Conservation (phyloP, 2,113 vertebrate species). For the Myrmecophaga tridactyla region DNA sequence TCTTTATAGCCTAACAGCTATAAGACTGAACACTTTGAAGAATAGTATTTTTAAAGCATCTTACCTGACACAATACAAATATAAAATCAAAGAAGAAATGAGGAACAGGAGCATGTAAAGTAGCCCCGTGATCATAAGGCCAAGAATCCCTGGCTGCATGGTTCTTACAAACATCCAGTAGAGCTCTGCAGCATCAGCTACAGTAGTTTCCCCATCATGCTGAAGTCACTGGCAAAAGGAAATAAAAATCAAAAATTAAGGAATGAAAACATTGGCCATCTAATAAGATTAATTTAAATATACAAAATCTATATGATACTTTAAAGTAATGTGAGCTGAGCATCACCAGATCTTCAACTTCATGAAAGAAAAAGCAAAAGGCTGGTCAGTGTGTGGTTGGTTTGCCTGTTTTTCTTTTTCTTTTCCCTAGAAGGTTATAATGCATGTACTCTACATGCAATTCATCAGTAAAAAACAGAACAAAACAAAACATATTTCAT, state of each 20-base stretch:
- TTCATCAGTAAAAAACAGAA: slow-evolving; percentile 63
- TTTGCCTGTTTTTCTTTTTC: not conserved
- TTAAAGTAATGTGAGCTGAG: not conserved
- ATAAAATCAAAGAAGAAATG: slow-evolving; percentile 87
- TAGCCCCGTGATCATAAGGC: slow-evolving; percentile 87
- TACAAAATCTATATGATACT: not conserved
- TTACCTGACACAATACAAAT: slow-evolving; percentile 92
- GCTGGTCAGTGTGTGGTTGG: not conserved
- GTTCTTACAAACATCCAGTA: slow-evolving; percentile 91
- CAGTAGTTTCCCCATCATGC: slow-evolving; percentile 85
- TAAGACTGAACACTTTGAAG: not conserved
- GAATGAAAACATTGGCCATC: not conserved
- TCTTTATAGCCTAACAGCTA: not conserved
- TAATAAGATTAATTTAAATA: not conserved
- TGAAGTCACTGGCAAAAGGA: slow-evolving; percentile 83
- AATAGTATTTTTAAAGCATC: not conserved
- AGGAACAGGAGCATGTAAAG: slow-evolving; percentile 88
- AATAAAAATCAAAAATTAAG: slow-evolving; percentile 7
- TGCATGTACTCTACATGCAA: not conserved
- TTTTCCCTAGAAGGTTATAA: slow-evolving; percentile 42
- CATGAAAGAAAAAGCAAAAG: slow-evolving; percentile 7
- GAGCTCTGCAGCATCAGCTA: slow-evolving; percentile 93
- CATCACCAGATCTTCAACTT: not conserved
- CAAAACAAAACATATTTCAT: slow-evolving; percentile 43
- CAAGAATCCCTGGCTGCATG: slow-evolving; percentile 86